Evolutionary conservation across 2,797 vertebrate genomes (phyloP).

Genomic region (Cephalopachus bancanus): DNA sequence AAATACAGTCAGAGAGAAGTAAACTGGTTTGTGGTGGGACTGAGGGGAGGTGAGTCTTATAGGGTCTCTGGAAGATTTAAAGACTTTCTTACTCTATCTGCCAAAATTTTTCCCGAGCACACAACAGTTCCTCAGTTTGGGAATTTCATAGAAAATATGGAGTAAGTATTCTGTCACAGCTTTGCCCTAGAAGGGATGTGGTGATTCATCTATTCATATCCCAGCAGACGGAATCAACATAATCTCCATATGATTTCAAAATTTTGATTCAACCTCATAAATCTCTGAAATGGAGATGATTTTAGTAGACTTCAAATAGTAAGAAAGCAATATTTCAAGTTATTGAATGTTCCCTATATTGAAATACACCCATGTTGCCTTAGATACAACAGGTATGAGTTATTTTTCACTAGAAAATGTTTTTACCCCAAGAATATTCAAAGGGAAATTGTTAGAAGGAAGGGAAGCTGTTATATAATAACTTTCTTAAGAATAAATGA

Average conservation of each 20-base stretch:
- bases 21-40: accelerated
- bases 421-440: neutral
- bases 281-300: slow-evolving; percentile 59
- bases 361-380: neutral
- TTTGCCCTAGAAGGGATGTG: neutral
- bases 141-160: neutral
- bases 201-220: neutral
- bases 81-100: neutral
- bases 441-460: slow-evolving; percentile 22
- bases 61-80: neutral
- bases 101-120: neutral
- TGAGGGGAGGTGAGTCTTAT: neutral
- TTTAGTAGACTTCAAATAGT: slow-evolving; percentile 52
- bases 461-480: neutral
- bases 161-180: neutral
- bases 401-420: slow-evolving; percentile 48
- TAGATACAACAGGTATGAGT: neutral
- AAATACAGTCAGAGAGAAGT: neutral
- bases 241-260: slow-evolving; percentile 25
- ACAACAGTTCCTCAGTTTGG: neutral
- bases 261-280: slow-evolving; percentile 53
- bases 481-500: slow-evolving; percentile 33
- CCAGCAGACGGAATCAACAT: neutral
- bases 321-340: slow-evolving; percentile 53
- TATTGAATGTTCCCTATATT: neutral